Conservation (phyloP, 2,888 invertebrate genomes). For the Carcina quercana region DNA sequence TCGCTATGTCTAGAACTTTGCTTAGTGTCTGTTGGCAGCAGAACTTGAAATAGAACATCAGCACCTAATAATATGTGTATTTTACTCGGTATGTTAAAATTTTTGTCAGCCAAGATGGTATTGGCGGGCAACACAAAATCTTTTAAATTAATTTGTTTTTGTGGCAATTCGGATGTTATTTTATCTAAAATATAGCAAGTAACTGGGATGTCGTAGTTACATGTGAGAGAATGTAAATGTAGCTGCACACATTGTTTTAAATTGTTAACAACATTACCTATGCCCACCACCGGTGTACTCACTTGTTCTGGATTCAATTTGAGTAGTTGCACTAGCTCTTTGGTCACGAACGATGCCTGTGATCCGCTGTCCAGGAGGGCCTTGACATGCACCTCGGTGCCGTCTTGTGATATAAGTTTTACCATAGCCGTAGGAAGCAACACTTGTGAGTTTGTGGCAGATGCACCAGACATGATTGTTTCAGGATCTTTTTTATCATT, state of each 20-base stretch:
- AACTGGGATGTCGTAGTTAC: slow-evolving; percentile 2
- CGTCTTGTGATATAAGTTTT: slow-evolving; percentile 2
- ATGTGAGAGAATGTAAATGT: slow-evolving; percentile 1
- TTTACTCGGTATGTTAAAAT: slow-evolving; percentile 8
- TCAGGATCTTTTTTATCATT: background rate
- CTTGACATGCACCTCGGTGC: slow-evolving; percentile 5
- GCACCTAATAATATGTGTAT: slow-evolving; percentile 9
- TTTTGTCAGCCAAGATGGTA: slow-evolving; percentile 8
- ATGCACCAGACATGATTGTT: slow-evolving; percentile 1
- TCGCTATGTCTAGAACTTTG: background rate
- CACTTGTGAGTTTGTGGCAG: background rate
- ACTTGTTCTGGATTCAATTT: background rate
- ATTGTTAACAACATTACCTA: background rate
- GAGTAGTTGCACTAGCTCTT: slow-evolving; percentile 1
- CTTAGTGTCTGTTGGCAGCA: background rate
- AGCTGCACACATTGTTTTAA: background rate
- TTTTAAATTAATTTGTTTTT: slow-evolving; percentile 3
- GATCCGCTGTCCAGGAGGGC: slow-evolving; percentile 9
- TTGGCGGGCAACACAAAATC: slow-evolving; percentile 4
- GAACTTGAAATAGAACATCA: slow-evolving; percentile 12
- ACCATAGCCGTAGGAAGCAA: slow-evolving; percentile 8
- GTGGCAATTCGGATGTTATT: slow-evolving; percentile 13
- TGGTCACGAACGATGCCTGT: slow-evolving; percentile 5
- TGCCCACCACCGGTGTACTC: slow-evolving; percentile 1
- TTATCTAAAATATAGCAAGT: slow-evolving; percentile 7